A percentile compares a stretch with the other conserved stretches of the same genome.
Conservation (phyloP, 2,888 invertebrate species). For the Strigamia maritima region DNA sequence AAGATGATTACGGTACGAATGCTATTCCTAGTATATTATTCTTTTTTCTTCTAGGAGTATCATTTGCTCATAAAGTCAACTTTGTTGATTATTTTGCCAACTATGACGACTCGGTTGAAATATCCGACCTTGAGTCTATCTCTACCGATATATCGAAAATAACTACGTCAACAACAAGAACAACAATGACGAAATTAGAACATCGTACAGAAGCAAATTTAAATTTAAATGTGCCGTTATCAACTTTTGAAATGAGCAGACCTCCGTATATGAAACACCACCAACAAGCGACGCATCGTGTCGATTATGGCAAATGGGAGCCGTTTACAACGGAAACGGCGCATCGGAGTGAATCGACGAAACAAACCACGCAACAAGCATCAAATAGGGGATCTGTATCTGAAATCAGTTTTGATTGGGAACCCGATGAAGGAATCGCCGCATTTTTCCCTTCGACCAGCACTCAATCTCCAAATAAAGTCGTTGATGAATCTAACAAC, state of each 20-base stretch:
- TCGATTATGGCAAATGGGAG: slow-evolving; percentile 21
- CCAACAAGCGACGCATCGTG: neutral
- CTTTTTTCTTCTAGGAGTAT: neutral
- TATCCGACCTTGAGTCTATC: neutral
- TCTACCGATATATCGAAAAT: neutral
- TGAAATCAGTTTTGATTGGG: slow-evolving; percentile 38
- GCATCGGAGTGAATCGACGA: slow-evolving; percentile 45
- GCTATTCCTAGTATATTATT: neutral
- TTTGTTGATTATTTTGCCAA: slow-evolving; percentile 8
- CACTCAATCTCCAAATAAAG: neutral
- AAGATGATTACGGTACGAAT: neutral
- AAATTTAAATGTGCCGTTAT: neutral
- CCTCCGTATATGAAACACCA: slow-evolving; percentile 17
- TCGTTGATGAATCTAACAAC: neutral
- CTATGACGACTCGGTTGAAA: neutral
- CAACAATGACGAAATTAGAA: neutral
- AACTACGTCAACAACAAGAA: slow-evolving; percentile 46
- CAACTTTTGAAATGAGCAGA: neutral
- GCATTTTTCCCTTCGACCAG: slow-evolving; percentile 6
- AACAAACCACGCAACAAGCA: slow-evolving; percentile 50
- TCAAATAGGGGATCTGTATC: slow-evolving; percentile 43
- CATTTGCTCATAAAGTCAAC: slow-evolving; percentile 17
- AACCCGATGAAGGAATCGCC: slow-evolving; percentile 35
- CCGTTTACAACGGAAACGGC: neutral
- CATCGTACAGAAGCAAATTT: too few relatives aligned